Base-by-base conservation (phyloP, 1,140 invertebrate species). In the Drosophila insularis region DNA sequence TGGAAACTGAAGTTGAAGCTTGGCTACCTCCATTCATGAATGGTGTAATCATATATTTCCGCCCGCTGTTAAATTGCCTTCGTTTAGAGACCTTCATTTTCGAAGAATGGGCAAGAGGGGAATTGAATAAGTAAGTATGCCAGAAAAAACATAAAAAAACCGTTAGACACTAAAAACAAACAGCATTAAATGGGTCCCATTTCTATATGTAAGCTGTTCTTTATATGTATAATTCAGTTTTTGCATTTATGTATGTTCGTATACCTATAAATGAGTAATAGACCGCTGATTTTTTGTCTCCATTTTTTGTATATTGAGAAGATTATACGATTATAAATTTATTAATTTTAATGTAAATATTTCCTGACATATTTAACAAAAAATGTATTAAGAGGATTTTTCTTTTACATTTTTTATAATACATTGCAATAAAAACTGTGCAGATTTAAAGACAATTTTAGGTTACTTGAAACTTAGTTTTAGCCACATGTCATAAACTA, bases 61-160 rank as follows among this genome's bases (percentile, higher is more conserved):
- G 55, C 68, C 72, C 32, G 59, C 23, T 61, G 39, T 62, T 63
- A 71, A 82, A 82, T 84, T 82, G 69, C 69, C 74, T 63, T 77
- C 74, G 65, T 75, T 78, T 78, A 67, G 37, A 27, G 61, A 50
- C 66, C 66, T 74, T 54, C 62, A 6, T 35, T 60, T 66, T 10
- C 69, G 43, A 50, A 21, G 43, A 10, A 50, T 50, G 43, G 43
- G n/a, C 43, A 19, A 37, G 31, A 17, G 14, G 31, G 55, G 31
- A 19, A 35, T 35, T n/a, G 55, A 35, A 17, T 11, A 31, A 35
- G 14, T 17, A 32, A 58, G 17, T 35, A 32, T 35, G 32, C 27
- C 31, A 58, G 32, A 23, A 17, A 21, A 23, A n/a, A 23, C 3
- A 61, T 8, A 27, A 32, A 7, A 32, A 50, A 19, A 11, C 17